A percentile compares a stretch with the other conserved stretches of the same genome.
These are phyloP conservation scores for Leptinotarsa peninsularis DNA, from an alignment of 2,888 invertebrate species.

Conservation along the genomic window DNA sequence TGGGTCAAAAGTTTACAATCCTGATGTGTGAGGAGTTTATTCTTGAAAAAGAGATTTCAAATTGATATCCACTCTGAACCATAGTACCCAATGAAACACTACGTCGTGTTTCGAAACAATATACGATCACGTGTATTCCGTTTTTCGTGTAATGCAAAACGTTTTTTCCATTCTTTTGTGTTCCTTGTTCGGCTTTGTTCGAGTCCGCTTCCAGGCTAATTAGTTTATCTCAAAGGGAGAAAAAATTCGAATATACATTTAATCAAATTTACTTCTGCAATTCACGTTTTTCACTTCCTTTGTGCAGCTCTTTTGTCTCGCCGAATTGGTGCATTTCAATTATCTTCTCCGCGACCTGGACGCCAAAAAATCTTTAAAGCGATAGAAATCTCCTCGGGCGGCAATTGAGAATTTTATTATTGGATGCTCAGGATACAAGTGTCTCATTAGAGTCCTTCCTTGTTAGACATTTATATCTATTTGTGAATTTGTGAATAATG, in stretches of 20 bases:
- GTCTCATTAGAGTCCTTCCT: too few relatives aligned
- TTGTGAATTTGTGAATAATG: too few relatives aligned
- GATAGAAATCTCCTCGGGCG: background rate
- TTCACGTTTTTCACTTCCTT: conserved; percentile 26
- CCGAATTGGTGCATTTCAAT: conserved; percentile 11
- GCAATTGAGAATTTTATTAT: background rate
- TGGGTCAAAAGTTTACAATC: too few relatives aligned
- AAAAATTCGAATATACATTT: conserved; percentile 29
- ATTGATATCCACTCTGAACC: background rate
- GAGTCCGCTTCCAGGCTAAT: conserved; percentile 4
- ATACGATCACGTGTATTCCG: conserved; percentile 10
- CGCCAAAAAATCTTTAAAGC: background rate
- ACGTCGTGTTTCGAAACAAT: background rate
- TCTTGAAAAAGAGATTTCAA: background rate
- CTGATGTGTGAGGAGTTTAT: too few relatives aligned
- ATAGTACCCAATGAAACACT: background rate
- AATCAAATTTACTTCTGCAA: conserved; percentile 26
- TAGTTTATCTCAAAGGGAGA: conserved; percentile 22
- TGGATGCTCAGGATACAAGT: too few relatives aligned
- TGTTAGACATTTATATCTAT: too few relatives aligned
- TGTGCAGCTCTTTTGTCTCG: conserved; percentile 16
- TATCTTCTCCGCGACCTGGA: background rate
- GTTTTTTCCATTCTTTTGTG: conserved; percentile 1
- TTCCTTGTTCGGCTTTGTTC: background rate
- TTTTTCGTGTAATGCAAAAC: background rate